Conservation (phyloP, 2,113 vertebrate genomes). For the Lota lota region DNA sequence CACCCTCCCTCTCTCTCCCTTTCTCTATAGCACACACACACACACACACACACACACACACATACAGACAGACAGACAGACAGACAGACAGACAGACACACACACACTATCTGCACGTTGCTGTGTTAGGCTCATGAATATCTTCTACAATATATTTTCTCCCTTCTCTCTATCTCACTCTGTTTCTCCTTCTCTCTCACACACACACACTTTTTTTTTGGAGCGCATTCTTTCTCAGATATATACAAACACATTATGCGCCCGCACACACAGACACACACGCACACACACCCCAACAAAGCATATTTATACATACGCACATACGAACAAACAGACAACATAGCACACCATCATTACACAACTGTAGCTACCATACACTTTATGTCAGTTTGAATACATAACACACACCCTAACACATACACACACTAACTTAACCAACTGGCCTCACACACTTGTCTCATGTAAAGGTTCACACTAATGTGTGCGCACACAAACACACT, state of each 20-base stretch:
- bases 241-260: neutral
- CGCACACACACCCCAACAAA: no score
- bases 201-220: conserved; percentile 13
- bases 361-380: neutral
- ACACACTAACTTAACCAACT: conserved; percentile 38
- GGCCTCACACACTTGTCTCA: conserved; percentile 43
- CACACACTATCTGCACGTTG: conserved; percentile 44
- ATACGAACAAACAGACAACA: conserved; percentile 36
- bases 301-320: conserved; percentile 38
- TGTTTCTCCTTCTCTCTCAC: conserved; percentile 3
- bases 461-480: conserved; percentile 35
- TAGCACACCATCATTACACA: neutral
- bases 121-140: conserved; percentile 40
- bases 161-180: neutral
- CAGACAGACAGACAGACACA: conserved; percentile 26
- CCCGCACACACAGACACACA: conserved; percentile 19
- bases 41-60: conserved; percentile 17
- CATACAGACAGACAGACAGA: conserved; percentile 22
- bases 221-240: conserved; percentile 16
- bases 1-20: conserved; percentile 37
- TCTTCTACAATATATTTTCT: conserved; percentile 40
- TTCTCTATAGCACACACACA: conserved; percentile 69
- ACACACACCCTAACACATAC: conserved; percentile 17
- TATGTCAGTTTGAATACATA: neutral
- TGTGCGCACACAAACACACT: conserved; percentile 6